Conservation (phyloP, 2,888 invertebrate species). For the Habrosyne pyritoides region DNA sequence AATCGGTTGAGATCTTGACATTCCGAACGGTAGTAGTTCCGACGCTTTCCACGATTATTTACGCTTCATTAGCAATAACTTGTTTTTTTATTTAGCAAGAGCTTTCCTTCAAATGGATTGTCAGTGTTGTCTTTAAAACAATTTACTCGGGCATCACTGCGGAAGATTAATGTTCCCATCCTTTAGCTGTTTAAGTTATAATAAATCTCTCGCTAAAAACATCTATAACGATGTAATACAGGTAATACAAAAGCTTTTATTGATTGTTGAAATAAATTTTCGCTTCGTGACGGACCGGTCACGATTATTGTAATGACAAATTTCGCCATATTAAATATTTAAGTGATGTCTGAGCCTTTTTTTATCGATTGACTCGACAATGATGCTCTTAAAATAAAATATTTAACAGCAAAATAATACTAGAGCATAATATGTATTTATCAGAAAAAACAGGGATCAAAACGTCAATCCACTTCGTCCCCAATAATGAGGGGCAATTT, state of each 20-base stretch:
- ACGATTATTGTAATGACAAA: constrained; percentile 51
- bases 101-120: constrained; percentile 61
- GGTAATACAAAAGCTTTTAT: constrained; percentile 53
- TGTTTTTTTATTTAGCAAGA: constrained; percentile 55
- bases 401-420: constrained; percentile 37
- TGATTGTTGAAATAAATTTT: constrained; percentile 58
- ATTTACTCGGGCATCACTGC: constrained; percentile 57
- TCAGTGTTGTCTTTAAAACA: constrained; percentile 59
- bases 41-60: constrained; percentile 54
- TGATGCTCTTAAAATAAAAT: constrained; percentile 17
- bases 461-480: constrained; percentile 56
- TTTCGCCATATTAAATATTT: constrained; percentile 42
- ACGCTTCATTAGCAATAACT: constrained; percentile 65
- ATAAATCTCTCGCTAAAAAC: constrained; percentile 55
- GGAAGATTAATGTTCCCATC: constrained; percentile 59
- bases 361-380: constrained; percentile 2
- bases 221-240: constrained; percentile 38
- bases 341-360: constrained; percentile 31
- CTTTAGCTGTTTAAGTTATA: constrained; percentile 56
- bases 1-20: constrained; percentile 46
- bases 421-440: constrained; percentile 48
- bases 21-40: constrained; percentile 47
- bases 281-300: constrained; percentile 56
- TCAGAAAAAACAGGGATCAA: constrained; percentile 54
- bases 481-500: constrained; percentile 44